Conservation (phyloP, 1,140 invertebrate genomes). For the Polypedilum pembai region DNA sequence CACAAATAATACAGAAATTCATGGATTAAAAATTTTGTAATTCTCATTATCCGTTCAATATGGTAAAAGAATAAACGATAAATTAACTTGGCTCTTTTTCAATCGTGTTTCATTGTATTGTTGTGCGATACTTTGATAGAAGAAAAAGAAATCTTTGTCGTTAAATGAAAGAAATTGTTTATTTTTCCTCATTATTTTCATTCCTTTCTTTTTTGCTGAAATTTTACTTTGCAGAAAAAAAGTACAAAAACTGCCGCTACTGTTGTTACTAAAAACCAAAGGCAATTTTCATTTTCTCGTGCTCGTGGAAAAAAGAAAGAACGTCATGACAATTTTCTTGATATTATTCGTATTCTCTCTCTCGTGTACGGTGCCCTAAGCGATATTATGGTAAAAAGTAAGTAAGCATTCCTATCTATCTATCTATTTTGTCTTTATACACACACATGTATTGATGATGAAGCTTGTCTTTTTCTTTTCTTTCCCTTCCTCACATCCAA, state of each 20-base stretch:
- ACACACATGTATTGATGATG: slow-evolving; percentile 9
- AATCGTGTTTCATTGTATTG: not conserved
- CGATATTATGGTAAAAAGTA: not conserved
- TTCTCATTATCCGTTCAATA: no score
- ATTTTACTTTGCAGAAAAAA: not conserved
- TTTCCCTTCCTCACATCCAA: not conserved
- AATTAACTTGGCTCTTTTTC: not conserved
- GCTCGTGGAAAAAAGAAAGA: no score
- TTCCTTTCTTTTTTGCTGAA: not conserved
- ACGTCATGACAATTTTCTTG: no score
- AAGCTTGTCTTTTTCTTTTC: not conserved
- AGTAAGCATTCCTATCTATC: not conserved
- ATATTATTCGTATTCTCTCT: not conserved
- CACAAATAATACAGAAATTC: no score
- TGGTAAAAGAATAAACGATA: no score
- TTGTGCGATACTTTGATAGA: not conserved
- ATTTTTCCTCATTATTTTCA: not conserved
- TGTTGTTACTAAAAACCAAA: no score
- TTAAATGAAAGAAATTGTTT: slow-evolving; percentile 2
- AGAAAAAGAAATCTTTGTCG: not conserved
- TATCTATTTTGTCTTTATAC: not conserved
- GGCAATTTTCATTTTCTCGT: no score
- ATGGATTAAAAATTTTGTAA: no score
- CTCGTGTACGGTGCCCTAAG: not conserved
- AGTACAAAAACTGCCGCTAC: no score